Evolutionary conservation across 2,888 invertebrate species (phyloP).

Genomic region (Dorcus hopei): DNA sequence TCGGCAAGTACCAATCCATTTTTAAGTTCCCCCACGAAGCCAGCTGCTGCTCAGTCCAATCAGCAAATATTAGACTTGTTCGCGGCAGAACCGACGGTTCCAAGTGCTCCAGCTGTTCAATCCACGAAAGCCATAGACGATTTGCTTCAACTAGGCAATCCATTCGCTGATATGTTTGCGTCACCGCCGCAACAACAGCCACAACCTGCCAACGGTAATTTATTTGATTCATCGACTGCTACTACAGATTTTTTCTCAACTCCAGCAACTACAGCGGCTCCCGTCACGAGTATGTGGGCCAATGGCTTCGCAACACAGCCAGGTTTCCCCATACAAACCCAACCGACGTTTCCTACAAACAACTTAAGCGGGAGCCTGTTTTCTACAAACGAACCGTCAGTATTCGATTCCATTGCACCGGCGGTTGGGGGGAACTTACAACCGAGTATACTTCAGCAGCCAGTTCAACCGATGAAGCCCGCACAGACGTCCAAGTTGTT

Average conservation of each 20-base stretch:
- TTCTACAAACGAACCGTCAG: slow-evolving; percentile 51
- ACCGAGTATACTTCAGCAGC: slow-evolving; percentile 56
- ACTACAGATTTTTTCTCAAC: slow-evolving; percentile 21
- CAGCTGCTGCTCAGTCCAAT: slow-evolving; percentile 41
- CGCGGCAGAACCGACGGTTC: slow-evolving; percentile 56
- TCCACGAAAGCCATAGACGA: slow-evolving; percentile 78
- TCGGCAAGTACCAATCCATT: slow-evolving; percentile 79
- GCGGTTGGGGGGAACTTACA: slow-evolving; percentile 54
- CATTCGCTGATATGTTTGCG: slow-evolving; percentile 74
- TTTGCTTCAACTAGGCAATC: slow-evolving; percentile 83
- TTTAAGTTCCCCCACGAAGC: slow-evolving; percentile 62
- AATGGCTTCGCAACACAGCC: slow-evolving; percentile 37
- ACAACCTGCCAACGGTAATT: slow-evolving; percentile 33
- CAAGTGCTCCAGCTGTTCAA: slow-evolving; percentile 42
- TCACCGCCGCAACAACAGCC: slow-evolving; percentile 4
- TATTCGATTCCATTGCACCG: slow-evolving; percentile 60
- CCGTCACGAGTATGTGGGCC: slow-evolving; percentile 39
- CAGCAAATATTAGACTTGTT: slow-evolving; percentile 78
- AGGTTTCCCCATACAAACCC: slow-evolving; percentile 16
- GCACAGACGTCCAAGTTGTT: slow-evolving; percentile 59
- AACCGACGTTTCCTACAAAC: slow-evolving; percentile 36
- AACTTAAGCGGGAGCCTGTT: slow-evolving; percentile 52
- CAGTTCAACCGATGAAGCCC: slow-evolving; percentile 38
- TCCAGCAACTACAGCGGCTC: slow-evolving; percentile 36
- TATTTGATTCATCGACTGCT: slow-evolving; percentile 30